Percentiles rank a stretch among this genome's conserved stretches.
phyloP scores from a whole-genome alignment of 2,797 vertebrate species.

The Anolis apletophallus region DNA sequence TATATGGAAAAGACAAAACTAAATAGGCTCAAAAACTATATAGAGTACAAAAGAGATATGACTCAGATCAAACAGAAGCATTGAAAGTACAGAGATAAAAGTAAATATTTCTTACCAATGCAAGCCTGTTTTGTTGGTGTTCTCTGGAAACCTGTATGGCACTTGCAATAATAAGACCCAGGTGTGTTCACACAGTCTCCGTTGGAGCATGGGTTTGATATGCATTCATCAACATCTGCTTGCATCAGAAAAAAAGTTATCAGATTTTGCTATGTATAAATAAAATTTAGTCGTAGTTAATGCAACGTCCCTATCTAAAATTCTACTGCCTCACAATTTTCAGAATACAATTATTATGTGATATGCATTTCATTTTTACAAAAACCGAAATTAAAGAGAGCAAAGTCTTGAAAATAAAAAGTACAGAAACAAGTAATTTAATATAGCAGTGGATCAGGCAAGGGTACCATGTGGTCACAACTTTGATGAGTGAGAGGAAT shows the following conservation, averaged over 20 bases:
- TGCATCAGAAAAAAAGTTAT: conserved; percentile 47
- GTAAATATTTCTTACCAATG: conserved; percentile 73
- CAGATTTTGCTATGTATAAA: not conserved
- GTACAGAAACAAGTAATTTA: not conserved
- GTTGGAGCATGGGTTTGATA: conserved; percentile 78
- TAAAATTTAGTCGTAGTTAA: not conserved
- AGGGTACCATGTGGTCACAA: not conserved
- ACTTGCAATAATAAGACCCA: conserved; percentile 84
- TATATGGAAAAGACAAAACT: not conserved
- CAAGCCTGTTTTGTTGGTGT: conserved; percentile 80
- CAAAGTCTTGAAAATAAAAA: not conserved
- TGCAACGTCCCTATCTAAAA: not conserved
- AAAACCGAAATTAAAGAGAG: conserved; percentile 3
- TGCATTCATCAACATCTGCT: conserved; percentile 82
- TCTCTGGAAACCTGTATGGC: conserved; percentile 80
- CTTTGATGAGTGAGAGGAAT: not conserved
- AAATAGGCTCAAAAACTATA: not conserved
- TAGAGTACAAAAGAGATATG: not conserved
- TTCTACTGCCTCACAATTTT: not conserved
- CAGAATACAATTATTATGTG: not conserved
- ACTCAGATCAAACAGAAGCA: conserved; percentile 25
- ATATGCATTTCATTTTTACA: not conserved
- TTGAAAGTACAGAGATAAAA: not conserved
- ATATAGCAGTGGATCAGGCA: not conserved
- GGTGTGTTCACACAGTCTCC: conserved; percentile 84